A percentile compares a stretch with the other conserved stretches of the same genome.
Conservation (phyloP, 2,797 vertebrate species). For the Loris lydekkerianus region DNA sequence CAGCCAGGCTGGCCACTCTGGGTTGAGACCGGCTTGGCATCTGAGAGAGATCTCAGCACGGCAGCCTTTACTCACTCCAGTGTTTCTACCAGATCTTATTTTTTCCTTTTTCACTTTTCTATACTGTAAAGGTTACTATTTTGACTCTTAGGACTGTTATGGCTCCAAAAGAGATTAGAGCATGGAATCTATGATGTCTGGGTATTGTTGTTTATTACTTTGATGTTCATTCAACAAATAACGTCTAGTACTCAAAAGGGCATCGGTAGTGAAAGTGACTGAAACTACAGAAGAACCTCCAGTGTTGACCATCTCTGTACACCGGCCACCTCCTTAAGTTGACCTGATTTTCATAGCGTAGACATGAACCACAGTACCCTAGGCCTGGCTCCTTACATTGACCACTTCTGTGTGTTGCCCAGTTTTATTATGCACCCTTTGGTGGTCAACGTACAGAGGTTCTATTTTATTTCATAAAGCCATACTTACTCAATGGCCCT, state of each 20-base stretch:
- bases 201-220: neutral
- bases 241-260: neutral
- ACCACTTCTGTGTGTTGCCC: no score
- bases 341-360: no score
- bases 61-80: neutral
- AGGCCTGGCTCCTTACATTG: no score
- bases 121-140: neutral
- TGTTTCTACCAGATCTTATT: neutral
- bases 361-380: no score
- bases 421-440: no score
- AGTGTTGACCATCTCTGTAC: no score
- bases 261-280: neutral
- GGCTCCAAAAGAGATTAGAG: neutral
- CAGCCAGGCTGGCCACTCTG: neutral
- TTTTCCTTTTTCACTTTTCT: conserved; percentile 32
- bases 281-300: neutral
- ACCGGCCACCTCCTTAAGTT: no score
- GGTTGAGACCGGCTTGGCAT: no score
- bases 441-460: no score
- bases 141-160: neutral
- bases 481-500: neutral
- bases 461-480: neutral
- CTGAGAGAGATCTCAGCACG: neutral
- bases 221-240: conserved; percentile 18
- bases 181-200: neutral